These are phyloP conservation scores for Morelia viridis DNA, from an alignment of 2,797 vertebrate species.

Conservation along the genomic window DNA sequence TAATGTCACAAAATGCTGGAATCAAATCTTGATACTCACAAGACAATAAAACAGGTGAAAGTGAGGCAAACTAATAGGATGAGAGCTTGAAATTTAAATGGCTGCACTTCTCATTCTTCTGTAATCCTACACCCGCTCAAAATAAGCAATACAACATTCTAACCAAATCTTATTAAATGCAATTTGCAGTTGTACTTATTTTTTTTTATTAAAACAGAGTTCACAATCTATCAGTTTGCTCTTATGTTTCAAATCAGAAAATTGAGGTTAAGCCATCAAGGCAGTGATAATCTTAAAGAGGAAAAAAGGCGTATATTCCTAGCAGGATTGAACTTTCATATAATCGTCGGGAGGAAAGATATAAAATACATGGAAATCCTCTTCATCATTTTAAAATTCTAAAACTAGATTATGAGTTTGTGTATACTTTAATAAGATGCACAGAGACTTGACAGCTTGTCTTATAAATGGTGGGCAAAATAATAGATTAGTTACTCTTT, in stretches of 20 bases:
- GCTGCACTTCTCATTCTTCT: conserved; percentile 42
- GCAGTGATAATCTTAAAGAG: conserved; percentile 9
- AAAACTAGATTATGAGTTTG: not conserved
- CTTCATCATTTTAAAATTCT: not conserved
- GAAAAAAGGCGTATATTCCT: not conserved
- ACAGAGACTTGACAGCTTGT: not conserved
- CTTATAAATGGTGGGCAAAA: not conserved
- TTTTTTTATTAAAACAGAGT: conserved; percentile 37
- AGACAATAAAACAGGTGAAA: conserved; percentile 34
- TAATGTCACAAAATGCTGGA: conserved; percentile 18
- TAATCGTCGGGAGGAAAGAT: not conserved
- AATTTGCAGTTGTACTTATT: conserved; percentile 42
- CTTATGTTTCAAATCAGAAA: not conserved
- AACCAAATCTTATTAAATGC: conserved; percentile 31
- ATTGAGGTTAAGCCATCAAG: not conserved
- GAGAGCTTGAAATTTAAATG: conserved; percentile 42
- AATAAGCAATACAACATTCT: conserved; percentile 40
- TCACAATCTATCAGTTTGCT: not conserved
- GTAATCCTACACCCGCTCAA: not conserved
- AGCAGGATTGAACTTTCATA: not conserved
- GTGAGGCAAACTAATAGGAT: conserved; percentile 31
- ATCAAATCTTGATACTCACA: conserved; percentile 3
- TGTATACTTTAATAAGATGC: not conserved
- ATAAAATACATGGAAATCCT: not conserved
- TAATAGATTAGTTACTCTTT: not conserved